Evolutionary conservation across 35 echinoderm and acorn worm species (phyloP).

Genomic region (Lytechinus pictus): DNA sequence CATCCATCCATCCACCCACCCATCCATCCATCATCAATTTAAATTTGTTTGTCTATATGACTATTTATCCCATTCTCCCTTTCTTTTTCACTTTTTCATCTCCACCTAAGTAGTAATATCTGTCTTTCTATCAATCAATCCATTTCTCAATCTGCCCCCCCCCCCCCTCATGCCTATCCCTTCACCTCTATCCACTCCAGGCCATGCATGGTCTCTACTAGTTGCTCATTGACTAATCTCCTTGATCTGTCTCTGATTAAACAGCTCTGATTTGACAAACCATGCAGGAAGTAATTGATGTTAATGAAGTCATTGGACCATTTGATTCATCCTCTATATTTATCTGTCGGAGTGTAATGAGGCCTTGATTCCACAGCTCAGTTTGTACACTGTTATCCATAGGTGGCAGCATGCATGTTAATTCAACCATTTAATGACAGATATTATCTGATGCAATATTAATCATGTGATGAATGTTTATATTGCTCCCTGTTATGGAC

Average conservation of each 20-base stretch:
- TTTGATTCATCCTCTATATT: background rate
- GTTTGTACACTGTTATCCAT: background rate
- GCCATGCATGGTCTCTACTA: background rate
- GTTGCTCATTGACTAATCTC: background rate
- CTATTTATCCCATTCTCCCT: no score
- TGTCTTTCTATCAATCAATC: background rate
- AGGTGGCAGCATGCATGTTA: background rate
- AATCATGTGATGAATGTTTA: background rate
- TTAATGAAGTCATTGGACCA: background rate
- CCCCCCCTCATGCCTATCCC: background rate
- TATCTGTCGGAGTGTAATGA: background rate
- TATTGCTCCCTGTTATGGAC: background rate
- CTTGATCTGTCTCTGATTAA: background rate
- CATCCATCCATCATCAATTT: no score
- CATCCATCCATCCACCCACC: no score
- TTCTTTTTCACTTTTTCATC: no score
- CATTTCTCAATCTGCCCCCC: background rate
- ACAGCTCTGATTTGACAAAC: conserved; percentile 11
- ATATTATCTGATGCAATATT: background rate
- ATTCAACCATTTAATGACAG: background rate
- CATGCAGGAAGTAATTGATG: conserved; percentile 1
- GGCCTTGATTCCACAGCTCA: background rate
- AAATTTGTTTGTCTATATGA: no score
- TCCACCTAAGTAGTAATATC: no score
- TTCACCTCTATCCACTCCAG: background rate